Conservation (phyloP, 92 coral and sea anemone species). For the Pocillopora meandrina region DNA sequence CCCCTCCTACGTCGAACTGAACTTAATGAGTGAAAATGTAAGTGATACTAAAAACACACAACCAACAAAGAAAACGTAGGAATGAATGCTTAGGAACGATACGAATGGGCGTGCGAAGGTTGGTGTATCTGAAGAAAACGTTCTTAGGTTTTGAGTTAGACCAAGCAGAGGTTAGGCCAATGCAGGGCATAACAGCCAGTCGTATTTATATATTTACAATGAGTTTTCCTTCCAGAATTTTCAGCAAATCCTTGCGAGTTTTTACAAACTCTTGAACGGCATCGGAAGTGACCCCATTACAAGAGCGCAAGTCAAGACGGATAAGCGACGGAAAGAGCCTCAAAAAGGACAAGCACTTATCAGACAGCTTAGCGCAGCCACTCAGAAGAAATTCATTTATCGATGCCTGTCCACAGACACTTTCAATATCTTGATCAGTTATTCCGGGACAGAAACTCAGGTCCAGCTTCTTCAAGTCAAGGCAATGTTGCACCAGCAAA, state of each 20-base stretch:
- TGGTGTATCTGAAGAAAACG: neutral
- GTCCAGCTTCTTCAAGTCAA: conserved; percentile 76
- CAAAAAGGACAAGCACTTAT: conserved; percentile 69
- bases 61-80: neutral
- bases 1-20: neutral
- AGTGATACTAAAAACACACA: neutral
- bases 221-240: conserved; percentile 74
- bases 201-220: conserved; percentile 38
- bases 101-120: neutral
- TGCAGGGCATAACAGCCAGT: neutral
- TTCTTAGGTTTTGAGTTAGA: neutral
- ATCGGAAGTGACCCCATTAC: conserved; percentile 62
- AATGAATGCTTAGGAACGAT: neutral
- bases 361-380: conserved; percentile 92
- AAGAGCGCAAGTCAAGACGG: conserved; percentile 85
- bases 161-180: neutral
- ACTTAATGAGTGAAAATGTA: neutral
- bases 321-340: conserved; percentile 64
- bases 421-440: conserved; percentile 82
- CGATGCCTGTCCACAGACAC: conserved; percentile 63
- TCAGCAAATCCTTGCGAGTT: conserved; percentile 54
- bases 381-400: conserved; percentile 79
- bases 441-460: conserved; percentile 89
- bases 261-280: conserved; percentile 75
- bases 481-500: conserved; percentile 76